These are phyloP conservation scores for Anorthoa munda DNA, from an alignment of 2,888 invertebrate species.

Conservation along the genomic window DNA sequence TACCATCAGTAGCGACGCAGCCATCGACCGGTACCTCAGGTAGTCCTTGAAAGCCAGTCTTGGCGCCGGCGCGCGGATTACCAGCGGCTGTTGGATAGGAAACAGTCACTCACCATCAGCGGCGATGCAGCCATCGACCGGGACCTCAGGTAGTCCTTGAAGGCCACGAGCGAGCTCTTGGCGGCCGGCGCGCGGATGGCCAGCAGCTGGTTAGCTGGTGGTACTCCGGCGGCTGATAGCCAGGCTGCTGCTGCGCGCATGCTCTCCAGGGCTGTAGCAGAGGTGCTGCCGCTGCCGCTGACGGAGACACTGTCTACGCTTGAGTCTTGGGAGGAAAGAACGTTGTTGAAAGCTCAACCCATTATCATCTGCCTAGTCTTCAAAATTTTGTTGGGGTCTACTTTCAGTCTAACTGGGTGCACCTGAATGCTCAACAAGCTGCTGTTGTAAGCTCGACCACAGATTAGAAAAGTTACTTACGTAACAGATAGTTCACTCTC, in stretches of 20 bases:
- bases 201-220: slow-evolving; percentile 79
- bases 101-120: neutral
- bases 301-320: slow-evolving; percentile 87
- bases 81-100: too few relatives aligned
- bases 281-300: slow-evolving; percentile 74
- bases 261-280: slow-evolving; percentile 85
- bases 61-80: too few relatives aligned
- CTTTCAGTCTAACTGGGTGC: too few relatives aligned
- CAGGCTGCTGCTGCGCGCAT: slow-evolving; percentile 96
- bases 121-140: slow-evolving; percentile 94
- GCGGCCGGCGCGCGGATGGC: slow-evolving; percentile 94
- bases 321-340: slow-evolving; percentile 75
- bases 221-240: slow-evolving; percentile 92
- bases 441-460: too few relatives aligned
- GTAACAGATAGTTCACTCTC: too few relatives aligned
- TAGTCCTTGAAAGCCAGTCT: slow-evolving; percentile 93
- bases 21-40: slow-evolving; percentile 94
- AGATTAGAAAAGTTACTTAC: too few relatives aligned
- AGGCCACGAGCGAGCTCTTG: slow-evolving; percentile 93
- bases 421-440: too few relatives aligned
- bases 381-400: too few relatives aligned
- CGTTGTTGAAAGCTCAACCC: neutral
- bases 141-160: slow-evolving; percentile 95
- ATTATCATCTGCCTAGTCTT: neutral
- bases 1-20: slow-evolving; percentile 93